phyloP scores from a whole-genome alignment of 2,113 vertebrate species.

The Nestor notabilis region DNA sequence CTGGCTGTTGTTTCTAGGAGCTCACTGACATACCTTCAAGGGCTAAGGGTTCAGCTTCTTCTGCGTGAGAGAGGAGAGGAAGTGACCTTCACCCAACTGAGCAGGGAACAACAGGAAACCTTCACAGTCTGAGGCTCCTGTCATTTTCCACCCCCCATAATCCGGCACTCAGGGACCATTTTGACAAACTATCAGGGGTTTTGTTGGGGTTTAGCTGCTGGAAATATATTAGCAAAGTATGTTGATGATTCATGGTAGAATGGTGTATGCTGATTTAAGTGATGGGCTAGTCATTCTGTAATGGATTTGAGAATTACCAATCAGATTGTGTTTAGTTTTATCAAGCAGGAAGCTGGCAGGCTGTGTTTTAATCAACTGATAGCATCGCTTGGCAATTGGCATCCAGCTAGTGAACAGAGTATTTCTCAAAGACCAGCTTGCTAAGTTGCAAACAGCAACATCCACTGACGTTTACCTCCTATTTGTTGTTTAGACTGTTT shows the following conservation, averaged over 20 bases:
- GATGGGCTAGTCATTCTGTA: slow-evolving; percentile 45
- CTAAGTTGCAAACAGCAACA: slow-evolving; percentile 15
- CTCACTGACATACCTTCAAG: not conserved
- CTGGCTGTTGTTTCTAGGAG: slow-evolving; percentile 1
- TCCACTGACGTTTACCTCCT: not conserved
- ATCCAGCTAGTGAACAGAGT: slow-evolving; percentile 44
- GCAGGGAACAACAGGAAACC: slow-evolving; percentile 57
- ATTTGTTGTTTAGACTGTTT: not conserved
- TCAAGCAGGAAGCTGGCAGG: slow-evolving; percentile 73
- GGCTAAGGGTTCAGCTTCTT: slow-evolving; percentile 25
- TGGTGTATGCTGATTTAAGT: not conserved
- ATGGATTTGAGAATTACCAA: slow-evolving; percentile 51
- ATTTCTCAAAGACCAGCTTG: slow-evolving; percentile 7
- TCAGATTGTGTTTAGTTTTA: slow-evolving; percentile 61
- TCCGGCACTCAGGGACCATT: not conserved
- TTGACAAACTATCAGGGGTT: not conserved
- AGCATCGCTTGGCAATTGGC: slow-evolving; percentile 70
- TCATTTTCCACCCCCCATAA: slow-evolving; percentile 10
- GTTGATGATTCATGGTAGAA: not conserved
- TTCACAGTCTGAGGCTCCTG: not conserved
- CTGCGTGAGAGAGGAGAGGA: slow-evolving; percentile 41
- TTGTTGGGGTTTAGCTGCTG: not conserved
- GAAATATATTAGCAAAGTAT: not conserved
- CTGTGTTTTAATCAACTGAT: slow-evolving; percentile 83
- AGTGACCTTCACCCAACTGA: slow-evolving; percentile 58